A percentile compares a stretch with the other conserved stretches of the same genome.
Evolutionary conservation across 2,888 invertebrate genomes (phyloP).

Genomic region (Adineta ricciae): DNA sequence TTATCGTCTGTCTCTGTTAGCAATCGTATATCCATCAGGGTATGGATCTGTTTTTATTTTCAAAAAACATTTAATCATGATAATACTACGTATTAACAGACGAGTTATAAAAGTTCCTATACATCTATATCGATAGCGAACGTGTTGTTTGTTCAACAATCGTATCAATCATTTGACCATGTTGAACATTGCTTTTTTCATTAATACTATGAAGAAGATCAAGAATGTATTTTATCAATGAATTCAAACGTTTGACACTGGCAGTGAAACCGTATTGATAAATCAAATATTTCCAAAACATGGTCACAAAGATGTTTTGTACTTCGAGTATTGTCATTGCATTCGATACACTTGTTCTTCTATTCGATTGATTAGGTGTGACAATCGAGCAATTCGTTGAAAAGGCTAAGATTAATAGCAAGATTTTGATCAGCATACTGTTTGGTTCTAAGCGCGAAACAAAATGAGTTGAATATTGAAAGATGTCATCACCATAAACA

Average conservation of each 20-base stretch:
- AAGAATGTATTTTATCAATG: background rate
- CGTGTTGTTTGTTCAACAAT: background rate
- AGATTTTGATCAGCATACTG: background rate
- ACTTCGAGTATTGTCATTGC: background rate
- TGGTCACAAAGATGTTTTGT: background rate
- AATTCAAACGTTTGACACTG: background rate
- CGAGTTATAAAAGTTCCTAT: no score
- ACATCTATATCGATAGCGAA: background rate
- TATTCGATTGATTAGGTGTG: background rate
- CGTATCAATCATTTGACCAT: background rate
- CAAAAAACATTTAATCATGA: no score
- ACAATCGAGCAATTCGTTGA: background rate
- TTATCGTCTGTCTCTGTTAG: no score
- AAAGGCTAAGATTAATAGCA: background rate
- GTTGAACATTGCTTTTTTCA: background rate
- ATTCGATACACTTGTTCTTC: background rate
- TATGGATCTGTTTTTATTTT: no score
- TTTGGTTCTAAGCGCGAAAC: background rate
- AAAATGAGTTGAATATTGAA: background rate
- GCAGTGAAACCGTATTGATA: background rate
- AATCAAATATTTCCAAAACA: background rate
- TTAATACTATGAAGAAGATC: background rate
- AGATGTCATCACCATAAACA: background rate
- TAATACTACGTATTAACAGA: no score
- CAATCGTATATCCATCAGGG: no score